Evolutionary conservation across 23 tunicate species (phyloP).

Genomic region (Pegea sp.): DNA sequence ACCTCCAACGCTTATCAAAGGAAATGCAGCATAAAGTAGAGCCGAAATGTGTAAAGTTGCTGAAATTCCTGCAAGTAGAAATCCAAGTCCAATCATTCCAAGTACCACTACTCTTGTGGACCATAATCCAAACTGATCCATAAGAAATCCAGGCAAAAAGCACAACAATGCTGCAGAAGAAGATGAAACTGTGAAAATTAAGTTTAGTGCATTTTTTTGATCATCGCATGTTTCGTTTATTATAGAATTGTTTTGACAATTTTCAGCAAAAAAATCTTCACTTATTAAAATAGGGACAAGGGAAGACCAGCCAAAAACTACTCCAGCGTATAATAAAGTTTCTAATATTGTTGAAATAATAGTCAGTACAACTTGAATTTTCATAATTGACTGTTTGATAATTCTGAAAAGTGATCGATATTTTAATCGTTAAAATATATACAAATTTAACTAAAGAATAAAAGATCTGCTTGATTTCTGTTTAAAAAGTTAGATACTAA

Average conservation of each 20-base stretch:
- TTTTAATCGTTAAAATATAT: too few relatives aligned
- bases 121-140: background rate
- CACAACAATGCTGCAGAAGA: background rate
- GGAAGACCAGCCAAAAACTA: background rate
- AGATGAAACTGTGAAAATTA: background rate
- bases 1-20: background rate
- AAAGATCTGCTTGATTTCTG: background rate
- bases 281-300: background rate
- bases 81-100: background rate
- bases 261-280: background rate
- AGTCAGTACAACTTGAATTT: background rate
- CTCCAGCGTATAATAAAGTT: background rate
- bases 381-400: background rate
- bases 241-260: background rate
- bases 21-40: background rate
- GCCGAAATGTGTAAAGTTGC: background rate
- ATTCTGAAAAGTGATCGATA: background rate
- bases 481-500: too few relatives aligned
- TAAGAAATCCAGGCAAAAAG: background rate
- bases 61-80: background rate
- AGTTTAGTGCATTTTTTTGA: background rate
- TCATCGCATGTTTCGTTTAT: background rate
- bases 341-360: background rate
- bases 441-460: background rate
- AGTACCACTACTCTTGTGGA: background rate